Base-by-base conservation (phyloP, 2,113 vertebrate genomes). In the Silurus meridionalis region DNA sequence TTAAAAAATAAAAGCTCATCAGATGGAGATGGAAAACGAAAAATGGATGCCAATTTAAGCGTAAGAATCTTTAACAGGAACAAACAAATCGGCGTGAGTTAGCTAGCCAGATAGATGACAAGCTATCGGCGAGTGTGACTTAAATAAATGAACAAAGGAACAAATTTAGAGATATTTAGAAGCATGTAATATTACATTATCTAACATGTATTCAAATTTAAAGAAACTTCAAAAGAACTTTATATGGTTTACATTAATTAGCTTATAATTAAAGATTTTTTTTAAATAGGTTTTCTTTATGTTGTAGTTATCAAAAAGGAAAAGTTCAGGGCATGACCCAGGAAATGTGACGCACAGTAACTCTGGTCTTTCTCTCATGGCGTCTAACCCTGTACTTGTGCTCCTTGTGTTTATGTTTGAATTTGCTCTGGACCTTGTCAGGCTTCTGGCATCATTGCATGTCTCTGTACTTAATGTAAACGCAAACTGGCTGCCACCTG, bases 341-440 rank as follows among this genome's bases (percentile, higher is more conserved):
- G 66, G 69, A 83, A 84, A 83, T 75, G 21, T 84, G 50, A 80
- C 17, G 15, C 75, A 84, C 50, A 64, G n/a, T 58, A 72, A 79
- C 50, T 83, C 78, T 85, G 79, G 8, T 79, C 48, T 1, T 78
- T 83, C 83, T 87, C 85, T 60, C 53, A 72, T 57, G 64, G 48
- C 10, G 80, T 48, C 61, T 80, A 48, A 80, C 23, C 28, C 53
- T 67, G 66, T 64, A 58, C 64, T 83, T 23, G 14, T 84, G 25
- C 21, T 64, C 52, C 63, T 3, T 82, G 21, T 89, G 86, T 88
- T 88, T 89, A 87, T 88, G 79, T 25, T 48, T 82, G 50, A 46
- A 85, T 85, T 82, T 74, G 80, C 55, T 80, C 86, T 89, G 88
- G 79, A 89, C 64, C 50, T 55, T 85, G 82, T 90, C 88, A 88